Conservation (phyloP, 2,113 vertebrate species). For the Malurus alboscapulatus region DNA sequence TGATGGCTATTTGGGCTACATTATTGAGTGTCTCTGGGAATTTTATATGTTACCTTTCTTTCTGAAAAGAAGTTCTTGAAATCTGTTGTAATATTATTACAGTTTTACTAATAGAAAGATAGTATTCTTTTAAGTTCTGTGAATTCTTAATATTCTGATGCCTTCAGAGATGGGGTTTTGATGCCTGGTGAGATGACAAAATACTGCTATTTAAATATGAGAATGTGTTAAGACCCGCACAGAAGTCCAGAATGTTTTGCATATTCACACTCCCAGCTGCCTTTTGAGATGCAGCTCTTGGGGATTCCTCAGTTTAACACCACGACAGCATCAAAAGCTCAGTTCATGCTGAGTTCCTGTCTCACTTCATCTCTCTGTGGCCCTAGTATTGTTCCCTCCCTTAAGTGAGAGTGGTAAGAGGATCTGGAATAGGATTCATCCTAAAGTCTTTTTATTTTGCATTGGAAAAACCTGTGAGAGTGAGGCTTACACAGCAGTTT, state of each 20-base stretch:
- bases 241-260: background rate
- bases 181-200: background rate
- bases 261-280: background rate
- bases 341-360: background rate
- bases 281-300: slow-evolving; percentile 4
- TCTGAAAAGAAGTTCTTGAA: background rate
- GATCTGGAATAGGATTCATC: background rate
- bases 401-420: background rate
- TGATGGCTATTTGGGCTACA: background rate
- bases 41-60: background rate
- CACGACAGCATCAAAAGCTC: background rate
- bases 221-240: background rate
- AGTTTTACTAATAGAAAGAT: background rate
- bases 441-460: background rate
- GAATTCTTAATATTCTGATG: background rate
- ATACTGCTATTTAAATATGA: background rate
- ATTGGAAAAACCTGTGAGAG: background rate
- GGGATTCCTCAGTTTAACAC: slow-evolving; percentile 8
- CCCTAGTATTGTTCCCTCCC: background rate
- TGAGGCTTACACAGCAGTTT: background rate
- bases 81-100: background rate
- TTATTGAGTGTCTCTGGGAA: background rate
- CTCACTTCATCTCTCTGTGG: background rate
- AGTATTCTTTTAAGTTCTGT: background rate
- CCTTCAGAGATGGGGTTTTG: background rate